These are phyloP conservation scores for Plectropomus leopardus DNA, from an alignment of 2,113 vertebrate species.

Conservation along the genomic window DNA sequence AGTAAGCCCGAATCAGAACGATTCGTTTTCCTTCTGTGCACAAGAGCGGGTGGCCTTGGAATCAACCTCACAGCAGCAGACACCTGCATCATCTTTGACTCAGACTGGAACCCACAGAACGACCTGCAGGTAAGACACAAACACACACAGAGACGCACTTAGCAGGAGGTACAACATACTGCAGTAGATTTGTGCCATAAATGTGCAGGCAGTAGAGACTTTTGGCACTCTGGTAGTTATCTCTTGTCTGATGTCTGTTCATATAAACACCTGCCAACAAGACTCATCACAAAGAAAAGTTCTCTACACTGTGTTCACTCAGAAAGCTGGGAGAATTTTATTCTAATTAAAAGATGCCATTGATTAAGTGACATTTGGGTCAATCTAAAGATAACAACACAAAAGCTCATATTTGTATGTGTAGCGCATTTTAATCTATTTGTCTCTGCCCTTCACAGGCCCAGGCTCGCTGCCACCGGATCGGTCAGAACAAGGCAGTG, in stretches of 20 bases:
- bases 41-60: constrained; percentile 95
- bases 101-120: constrained; percentile 99
- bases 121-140: constrained; percentile 92
- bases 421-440: neutral
- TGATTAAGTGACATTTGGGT: neutral
- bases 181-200: constrained; percentile 2
- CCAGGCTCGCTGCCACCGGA: constrained; percentile 97
- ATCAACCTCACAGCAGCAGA: constrained; percentile 99
- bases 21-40: constrained; percentile 98
- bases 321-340: neutral
- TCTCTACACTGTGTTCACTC: neutral
- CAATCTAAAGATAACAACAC: neutral
- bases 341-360: neutral
- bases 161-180: neutral
- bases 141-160: neutral
- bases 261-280: neutral
- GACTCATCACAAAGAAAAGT: neutral
- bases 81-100: constrained; percentile 99
- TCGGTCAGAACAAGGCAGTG: constrained; percentile 98
- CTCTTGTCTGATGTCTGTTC: constrained; percentile 6
- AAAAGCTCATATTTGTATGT: neutral
- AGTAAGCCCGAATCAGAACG: constrained; percentile 98
- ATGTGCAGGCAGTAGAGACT: neutral
- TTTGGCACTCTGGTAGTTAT: neutral
- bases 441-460: constrained; percentile 83